phyloP scores from a whole-genome alignment of 2,888 invertebrate species.

The Eudasyphora cyanicolor region DNA sequence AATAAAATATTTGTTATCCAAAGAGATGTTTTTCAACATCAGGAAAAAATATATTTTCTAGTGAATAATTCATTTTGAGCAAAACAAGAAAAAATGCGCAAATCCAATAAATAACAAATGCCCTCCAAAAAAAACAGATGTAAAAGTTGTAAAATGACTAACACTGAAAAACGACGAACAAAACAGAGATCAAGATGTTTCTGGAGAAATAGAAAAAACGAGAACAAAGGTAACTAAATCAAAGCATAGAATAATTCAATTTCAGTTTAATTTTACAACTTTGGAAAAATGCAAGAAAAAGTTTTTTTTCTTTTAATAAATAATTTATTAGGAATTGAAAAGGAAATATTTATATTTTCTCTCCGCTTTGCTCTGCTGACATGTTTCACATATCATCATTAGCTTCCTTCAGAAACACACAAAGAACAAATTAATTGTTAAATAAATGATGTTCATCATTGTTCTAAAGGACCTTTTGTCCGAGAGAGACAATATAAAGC shows the following conservation, averaged over 20 bases:
- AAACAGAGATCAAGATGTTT: too few relatives aligned
- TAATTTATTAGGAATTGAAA: too few relatives aligned
- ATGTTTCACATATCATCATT: too few relatives aligned
- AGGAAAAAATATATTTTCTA: slow-evolving; percentile 33
- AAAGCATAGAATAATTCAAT: too few relatives aligned
- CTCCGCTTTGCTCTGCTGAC: too few relatives aligned
- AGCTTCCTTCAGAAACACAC: not conserved
- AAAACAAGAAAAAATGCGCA: not conserved
- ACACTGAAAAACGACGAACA: not conserved
- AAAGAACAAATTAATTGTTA: not conserved
- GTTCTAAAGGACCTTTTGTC: not conserved
- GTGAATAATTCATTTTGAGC: slow-evolving; percentile 40
- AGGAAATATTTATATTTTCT: too few relatives aligned
- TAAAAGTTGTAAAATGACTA: slow-evolving; percentile 4
- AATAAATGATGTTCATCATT: not conserved
- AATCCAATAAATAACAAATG: slow-evolving; percentile 24
- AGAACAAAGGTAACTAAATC: too few relatives aligned
- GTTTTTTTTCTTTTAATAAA: too few relatives aligned
- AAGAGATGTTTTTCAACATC: slow-evolving; percentile 39
- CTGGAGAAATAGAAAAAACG: too few relatives aligned
- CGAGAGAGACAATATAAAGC: not conserved
- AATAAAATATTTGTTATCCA: not conserved
- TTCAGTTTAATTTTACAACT: too few relatives aligned
- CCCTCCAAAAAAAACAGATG: not conserved
- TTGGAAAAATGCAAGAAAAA: too few relatives aligned